Base-by-base conservation (phyloP, 1,140 invertebrate genomes). In the Eriocheir sinensis region DNA sequence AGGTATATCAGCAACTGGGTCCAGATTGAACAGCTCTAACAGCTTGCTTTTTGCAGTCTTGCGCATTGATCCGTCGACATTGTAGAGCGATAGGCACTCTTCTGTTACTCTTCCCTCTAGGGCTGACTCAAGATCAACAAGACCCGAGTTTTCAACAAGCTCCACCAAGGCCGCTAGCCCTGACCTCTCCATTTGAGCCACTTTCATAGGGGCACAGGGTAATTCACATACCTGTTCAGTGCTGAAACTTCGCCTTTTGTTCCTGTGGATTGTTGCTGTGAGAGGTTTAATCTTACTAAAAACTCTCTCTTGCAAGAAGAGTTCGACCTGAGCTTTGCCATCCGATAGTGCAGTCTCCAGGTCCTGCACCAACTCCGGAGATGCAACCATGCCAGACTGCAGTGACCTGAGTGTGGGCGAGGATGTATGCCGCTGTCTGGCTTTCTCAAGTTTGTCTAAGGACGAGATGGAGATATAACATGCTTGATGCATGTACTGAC, bases 211-310 rank as follows among this genome's bases (percentile, higher is more conserved):
- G 2, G 89, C 12, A 89, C 89, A 8, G 15, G 89, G 34, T 60
- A n/a, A 21, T 34, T 27, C 27, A 91, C 60, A 79, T 15, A 53
- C n/a, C 53, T 60, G 12, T 36, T 91, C 32, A n/a, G 8, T n/a
- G 32, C 15, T 30, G 4, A 91, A 91, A 72, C 34, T 91, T 38
- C 21, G 53, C 89, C 44, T 91, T 53, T 91, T 91, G 60, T 79
- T 91, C 89, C 38, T 91, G 89, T 91, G 48, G 60, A 91, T 72
- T 21, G 89, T 53, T 72, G 48, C 89, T 34, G 48, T 91, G 48
- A 91, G 27, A 91, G 41, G 44, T 12, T 91, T 53, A 3, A 3
- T 72, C 53, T 91, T 72, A 3, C 15, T 91, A 48, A 91, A 91
- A 0, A 72, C 48, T 91, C 89, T 0, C 89, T 91, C 89, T 3